Evolutionary conservation across 2,888 invertebrate species (phyloP), one percentile per base, ranked within the genome.

Genomic region (Ephialtes manifestator): DNA sequence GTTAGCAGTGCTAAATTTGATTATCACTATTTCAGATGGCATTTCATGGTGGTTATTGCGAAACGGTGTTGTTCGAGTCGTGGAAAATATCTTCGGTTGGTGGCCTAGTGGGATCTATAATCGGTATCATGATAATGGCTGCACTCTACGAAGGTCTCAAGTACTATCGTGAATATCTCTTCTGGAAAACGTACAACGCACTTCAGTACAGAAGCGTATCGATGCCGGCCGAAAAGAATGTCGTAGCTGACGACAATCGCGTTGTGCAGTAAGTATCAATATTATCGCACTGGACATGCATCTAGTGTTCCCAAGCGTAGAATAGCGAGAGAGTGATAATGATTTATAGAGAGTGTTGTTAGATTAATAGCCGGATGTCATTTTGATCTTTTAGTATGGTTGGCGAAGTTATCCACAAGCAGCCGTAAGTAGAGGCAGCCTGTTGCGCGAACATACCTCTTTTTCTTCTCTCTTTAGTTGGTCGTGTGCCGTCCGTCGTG

Each of bases 101-200:
- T 63, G 97, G 97, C 82, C 96, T 99, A 90, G 94, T 99, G 82
- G 97, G 97, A 60, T 99, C 99, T 4, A 98, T 99, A 95, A 94
- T 99, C 87, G 97, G 97, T 65, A 98, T 99, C 91, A 98, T 99
- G 93, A 95, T 98, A 86, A 96, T 99, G 96, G 99, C 99, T 7
- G 96, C 98, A 75, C 95, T 99, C 35, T 99, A 99, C 94, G 99
- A 99, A 95, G 99, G 98, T 0, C 95, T 99, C 3, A 99, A 99
- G 95, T 98, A 98, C 95, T 97, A 96, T 89, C 95, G 97, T 94
- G 96, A 94, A 90, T 92, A 92, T 94, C 95, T 98, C 67, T 96
- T 98, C 93, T 98, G 98, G 97, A 97, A 97, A 95, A 97, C 98
- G 1, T 97, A 98, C 94, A 97, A 97, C 90, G 96, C 97, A 4